Evolutionary conservation across 2,797 vertebrate genomes (phyloP), one percentile per base, ranked within the genome.

Genomic region (Coregonus suidteri): DNA sequence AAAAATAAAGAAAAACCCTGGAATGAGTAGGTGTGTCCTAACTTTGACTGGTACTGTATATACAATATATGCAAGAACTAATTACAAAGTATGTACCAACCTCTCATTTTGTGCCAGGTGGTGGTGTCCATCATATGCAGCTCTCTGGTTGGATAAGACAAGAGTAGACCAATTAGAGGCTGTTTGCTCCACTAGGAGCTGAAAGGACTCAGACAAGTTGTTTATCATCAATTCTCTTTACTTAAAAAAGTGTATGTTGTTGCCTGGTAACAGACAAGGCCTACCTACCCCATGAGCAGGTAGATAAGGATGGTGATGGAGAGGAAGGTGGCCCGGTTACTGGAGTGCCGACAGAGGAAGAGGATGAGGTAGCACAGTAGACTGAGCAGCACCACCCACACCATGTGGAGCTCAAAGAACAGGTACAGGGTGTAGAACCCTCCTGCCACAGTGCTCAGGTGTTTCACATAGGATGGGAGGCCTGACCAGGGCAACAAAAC

Each of bases 81-180:
- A 47, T 47, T 11, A 47, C 41, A 47, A 47, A 16, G 59, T 64
- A 25, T 25, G 59, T 13, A 31, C 93, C 77, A 82, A 98, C 97
- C 97, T 95, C 97, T 94, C 96, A 98, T 98, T 87, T 98, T 98
- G 91, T 97, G 96, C 97, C 97, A 98, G 79, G 96, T 97, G 81
- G 95, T 95, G 0, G 96, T 96, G 83, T 98, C 97, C 90, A 97
- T 96, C 96, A 98, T 96, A 84, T 98, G 97, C 86, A 98, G 93
- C 86, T 98, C 97, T 83, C 97, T 98, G 89, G 68, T 67, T 1
- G 86, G 82, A 86, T 6, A 1, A 16, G 13, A 86, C 1, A 71
- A 88, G 79, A 15, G 16, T 41, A 18, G 6, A 18, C 31, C 14
- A 30, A 16, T 34, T 34, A 34, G 31, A 64, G 0, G 11, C 7